Percentiles rank a stretch among this genome's conserved stretches.
phyloP scores from a whole-genome alignment of 2,113 vertebrate genomes.

The Panthera tigris region DNA sequence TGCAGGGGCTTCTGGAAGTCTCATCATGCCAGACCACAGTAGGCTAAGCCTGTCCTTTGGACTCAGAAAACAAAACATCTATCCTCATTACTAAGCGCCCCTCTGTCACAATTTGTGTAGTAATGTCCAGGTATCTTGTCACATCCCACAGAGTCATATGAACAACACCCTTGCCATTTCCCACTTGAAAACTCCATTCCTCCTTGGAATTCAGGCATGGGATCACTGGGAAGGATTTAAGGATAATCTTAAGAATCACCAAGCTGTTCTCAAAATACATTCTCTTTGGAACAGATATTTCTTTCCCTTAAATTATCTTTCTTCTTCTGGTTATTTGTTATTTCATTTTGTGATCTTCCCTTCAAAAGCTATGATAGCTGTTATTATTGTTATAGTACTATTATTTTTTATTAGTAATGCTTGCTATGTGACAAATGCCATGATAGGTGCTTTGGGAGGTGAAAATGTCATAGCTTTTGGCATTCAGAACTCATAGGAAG shows the following conservation, averaged over 20 bases:
- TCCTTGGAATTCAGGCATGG: not conserved
- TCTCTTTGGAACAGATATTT: not conserved
- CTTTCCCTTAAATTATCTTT: not conserved
- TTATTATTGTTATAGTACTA: not conserved
- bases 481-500: not conserved
- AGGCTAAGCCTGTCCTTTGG: not conserved
- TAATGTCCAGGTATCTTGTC: not conserved
- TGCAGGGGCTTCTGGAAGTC: not conserved
- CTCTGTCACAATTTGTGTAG: not conserved
- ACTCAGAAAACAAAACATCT: not conserved
- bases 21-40: not conserved
- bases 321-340: not conserved
- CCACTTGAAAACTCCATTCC: not conserved
- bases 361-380: not conserved
- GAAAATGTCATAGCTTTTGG: not conserved
- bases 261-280: conserved; percentile 10
- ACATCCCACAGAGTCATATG: not conserved
- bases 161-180: not conserved
- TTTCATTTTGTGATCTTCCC: conserved; percentile 25
- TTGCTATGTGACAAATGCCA: not conserved
- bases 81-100: not conserved
- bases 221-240: not conserved
- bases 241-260: not conserved
- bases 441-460: not conserved
- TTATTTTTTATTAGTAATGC: not conserved